phyloP scores from a whole-genome alignment of 2,888 invertebrate genomes.

The Acrobasis suavella region DNA sequence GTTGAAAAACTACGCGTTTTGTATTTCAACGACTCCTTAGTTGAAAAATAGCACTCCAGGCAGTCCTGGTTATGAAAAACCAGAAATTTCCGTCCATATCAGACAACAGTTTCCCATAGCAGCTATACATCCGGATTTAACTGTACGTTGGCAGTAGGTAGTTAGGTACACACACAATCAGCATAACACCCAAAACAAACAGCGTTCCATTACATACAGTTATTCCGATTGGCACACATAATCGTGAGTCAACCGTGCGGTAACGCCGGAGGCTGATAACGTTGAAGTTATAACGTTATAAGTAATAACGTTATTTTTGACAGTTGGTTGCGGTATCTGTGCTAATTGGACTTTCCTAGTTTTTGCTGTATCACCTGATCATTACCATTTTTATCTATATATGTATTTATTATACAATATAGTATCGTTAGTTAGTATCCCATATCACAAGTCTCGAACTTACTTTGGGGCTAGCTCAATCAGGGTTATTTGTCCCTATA shows the following conservation, averaged over 20 bases:
- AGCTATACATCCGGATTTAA: neutral
- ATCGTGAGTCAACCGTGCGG: slow-evolving; percentile 13
- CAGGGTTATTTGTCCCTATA: no score
- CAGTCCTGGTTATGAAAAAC: neutral
- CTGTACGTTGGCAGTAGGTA: neutral
- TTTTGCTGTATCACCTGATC: no score
- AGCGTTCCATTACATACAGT: slow-evolving; percentile 15
- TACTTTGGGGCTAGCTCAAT: no score
- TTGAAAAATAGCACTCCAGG: no score
- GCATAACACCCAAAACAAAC: slow-evolving; percentile 8
- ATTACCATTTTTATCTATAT: no score
- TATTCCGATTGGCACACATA: slow-evolving; percentile 14
- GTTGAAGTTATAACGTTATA: neutral
- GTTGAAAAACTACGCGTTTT: no score
- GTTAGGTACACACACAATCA: neutral
- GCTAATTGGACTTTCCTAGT: neutral
- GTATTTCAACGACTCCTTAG: no score
- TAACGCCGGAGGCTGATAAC: slow-evolving; percentile 12
- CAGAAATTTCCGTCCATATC: neutral
- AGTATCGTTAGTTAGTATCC: no score
- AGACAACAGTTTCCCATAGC: neutral
- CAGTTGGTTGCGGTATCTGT: slow-evolving; percentile 2
- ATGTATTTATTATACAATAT: no score
- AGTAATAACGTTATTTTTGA: slow-evolving; percentile 14
- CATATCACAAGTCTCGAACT: no score